phyloP scores from a whole-genome alignment of 2,113 vertebrate species.

The Salvelinus fontinalis region DNA sequence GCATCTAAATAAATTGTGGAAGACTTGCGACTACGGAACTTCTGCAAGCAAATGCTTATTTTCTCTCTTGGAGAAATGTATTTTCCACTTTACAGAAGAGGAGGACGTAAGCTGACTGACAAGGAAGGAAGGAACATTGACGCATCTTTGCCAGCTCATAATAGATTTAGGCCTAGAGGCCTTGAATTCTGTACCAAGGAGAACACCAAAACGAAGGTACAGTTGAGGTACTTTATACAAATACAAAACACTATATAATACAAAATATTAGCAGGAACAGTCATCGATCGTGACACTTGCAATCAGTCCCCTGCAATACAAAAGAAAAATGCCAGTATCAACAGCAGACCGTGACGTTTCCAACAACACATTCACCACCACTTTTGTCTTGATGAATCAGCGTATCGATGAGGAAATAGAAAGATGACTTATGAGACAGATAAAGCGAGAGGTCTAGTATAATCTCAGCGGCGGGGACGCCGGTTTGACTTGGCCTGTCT shows the following conservation, averaged over 20 bases:
- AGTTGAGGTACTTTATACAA: not conserved
- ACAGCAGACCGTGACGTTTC: not conserved
- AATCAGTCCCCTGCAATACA: not conserved
- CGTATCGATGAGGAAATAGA: not conserved
- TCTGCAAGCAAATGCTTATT: not conserved
- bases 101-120: not conserved
- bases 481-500: not conserved
- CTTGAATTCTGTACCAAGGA: not conserved
- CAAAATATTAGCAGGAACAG: not conserved
- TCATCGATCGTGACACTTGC: not conserved
- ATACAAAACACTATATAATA: not conserved
- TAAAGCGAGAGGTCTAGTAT: not conserved
- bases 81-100: not conserved
- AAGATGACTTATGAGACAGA: not conserved
- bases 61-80: not conserved
- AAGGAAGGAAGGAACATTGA: not conserved
- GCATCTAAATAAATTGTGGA: too few species aligned
- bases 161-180: not conserved
- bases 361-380: not conserved
- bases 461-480: not conserved
- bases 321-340: not conserved
- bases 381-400: not conserved
- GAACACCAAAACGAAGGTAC: not conserved
- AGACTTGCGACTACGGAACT: not conserved
- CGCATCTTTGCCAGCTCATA: not conserved